phyloP scores from a whole-genome alignment of 2,113 vertebrate species.

The Seriola quinqueradiata region DNA sequence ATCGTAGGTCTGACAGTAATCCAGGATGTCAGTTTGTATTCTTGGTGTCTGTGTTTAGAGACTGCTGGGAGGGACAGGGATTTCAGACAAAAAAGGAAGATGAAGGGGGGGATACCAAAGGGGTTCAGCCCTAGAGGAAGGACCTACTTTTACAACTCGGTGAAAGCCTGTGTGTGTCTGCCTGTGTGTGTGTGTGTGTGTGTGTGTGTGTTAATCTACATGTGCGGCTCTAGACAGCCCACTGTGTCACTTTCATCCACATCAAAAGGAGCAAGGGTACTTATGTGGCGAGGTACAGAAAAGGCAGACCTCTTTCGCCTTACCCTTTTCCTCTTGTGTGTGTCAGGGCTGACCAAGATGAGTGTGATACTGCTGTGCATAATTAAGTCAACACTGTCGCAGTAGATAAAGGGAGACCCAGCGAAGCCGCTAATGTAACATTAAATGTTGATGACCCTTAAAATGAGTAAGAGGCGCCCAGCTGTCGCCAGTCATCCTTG shows the following conservation, averaged over 20 bases:
- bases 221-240: constrained; percentile 25
- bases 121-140: constrained; percentile 61
- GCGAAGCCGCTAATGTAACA: constrained; percentile 76
- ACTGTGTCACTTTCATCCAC: constrained; percentile 68
- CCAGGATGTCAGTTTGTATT: constrained; percentile 68
- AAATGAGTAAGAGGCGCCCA: constrained; percentile 75
- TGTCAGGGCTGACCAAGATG: constrained; percentile 56
- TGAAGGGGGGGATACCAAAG: constrained; percentile 59
- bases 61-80: constrained; percentile 66
- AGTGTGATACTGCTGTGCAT: constrained; percentile 64
- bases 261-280: constrained; percentile 62
- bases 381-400: constrained; percentile 79
- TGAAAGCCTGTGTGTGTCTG: constrained; percentile 12
- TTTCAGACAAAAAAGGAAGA: constrained; percentile 63
- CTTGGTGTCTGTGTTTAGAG: constrained; percentile 63
- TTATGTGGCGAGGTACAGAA: constrained; percentile 32
- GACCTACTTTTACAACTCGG: constrained; percentile 61
- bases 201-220: constrained; percentile 36
- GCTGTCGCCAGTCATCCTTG: constrained; percentile 77
- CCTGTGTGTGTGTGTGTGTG: background rate
- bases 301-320: constrained; percentile 16
- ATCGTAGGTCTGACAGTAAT: constrained; percentile 65
- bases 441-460: constrained; percentile 83
- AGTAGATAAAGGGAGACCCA: constrained; percentile 73
- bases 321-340: constrained; percentile 7